Conservation (phyloP, 2,797 vertebrate species). For the Jordanella pulchra region DNA sequence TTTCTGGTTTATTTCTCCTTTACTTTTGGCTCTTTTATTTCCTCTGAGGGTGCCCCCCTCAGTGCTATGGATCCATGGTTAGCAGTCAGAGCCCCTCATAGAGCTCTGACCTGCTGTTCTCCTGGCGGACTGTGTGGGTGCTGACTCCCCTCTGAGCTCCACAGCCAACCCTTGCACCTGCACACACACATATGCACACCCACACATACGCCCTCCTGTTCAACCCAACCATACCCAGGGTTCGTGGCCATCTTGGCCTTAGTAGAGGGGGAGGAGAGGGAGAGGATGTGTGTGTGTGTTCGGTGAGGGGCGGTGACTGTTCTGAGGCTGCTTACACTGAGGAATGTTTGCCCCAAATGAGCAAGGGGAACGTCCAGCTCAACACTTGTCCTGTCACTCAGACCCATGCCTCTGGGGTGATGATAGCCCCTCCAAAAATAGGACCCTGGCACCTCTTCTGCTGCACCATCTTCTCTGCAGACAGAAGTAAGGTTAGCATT, state of each 20-base stretch:
- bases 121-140: slow-evolving; percentile 59
- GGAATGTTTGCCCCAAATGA: slow-evolving; percentile 76
- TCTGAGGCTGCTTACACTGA: slow-evolving; percentile 77
- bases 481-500: slow-evolving; percentile 49
- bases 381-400: slow-evolving; percentile 87
- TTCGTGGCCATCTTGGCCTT: slow-evolving; percentile 57
- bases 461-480: slow-evolving; percentile 52
- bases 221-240: slow-evolving; percentile 46
- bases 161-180: slow-evolving; percentile 62
- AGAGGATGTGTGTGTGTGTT: slow-evolving; percentile 35
- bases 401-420: slow-evolving; percentile 60
- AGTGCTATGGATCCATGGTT: slow-evolving; percentile 73
- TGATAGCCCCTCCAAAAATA: slow-evolving; percentile 82
- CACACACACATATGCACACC: slow-evolving; percentile 47
- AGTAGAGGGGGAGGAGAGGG: slow-evolving; percentile 35
- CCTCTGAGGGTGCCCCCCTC: slow-evolving; percentile 58
- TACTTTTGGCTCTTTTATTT: slow-evolving; percentile 41
- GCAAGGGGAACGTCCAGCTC: slow-evolving; percentile 66
- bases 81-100: slow-evolving; percentile 65
- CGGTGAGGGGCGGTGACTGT: slow-evolving; percentile 35
- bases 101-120: slow-evolving; percentile 64
- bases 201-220: slow-evolving; percentile 29
- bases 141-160: slow-evolving; percentile 62
- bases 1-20: slow-evolving; percentile 39
- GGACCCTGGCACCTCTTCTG: slow-evolving; percentile 48